These are phyloP conservation scores for Antechinus flavipes DNA, from an alignment of 2,113 vertebrate genomes.

Conservation along the genomic window DNA sequence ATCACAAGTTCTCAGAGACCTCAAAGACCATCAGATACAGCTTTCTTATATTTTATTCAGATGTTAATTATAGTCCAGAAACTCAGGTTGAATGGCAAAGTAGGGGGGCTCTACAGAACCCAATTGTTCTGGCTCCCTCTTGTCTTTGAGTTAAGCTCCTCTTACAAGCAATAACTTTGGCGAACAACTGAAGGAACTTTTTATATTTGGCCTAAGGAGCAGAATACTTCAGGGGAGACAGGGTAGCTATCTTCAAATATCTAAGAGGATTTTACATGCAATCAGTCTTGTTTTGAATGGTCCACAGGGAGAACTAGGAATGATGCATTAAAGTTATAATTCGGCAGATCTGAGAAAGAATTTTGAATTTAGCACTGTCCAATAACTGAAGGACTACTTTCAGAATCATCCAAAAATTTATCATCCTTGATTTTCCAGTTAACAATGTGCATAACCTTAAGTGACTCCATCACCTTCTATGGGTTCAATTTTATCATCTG, in stretches of 20 bases:
- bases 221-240: background rate
- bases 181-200: background rate
- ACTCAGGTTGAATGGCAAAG: background rate
- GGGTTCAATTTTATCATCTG: background rate
- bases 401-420: background rate
- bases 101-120: background rate
- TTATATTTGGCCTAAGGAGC: background rate
- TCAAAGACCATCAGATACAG: background rate
- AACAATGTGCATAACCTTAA: background rate
- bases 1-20: background rate
- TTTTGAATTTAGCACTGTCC: background rate
- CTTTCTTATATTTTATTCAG: background rate
- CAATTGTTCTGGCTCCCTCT: background rate
- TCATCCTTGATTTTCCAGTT: background rate
- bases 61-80: background rate
- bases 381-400: background rate
- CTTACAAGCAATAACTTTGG: background rate
- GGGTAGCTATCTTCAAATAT: background rate
- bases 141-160: background rate
- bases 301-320: background rate
- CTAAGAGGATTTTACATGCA: background rate
- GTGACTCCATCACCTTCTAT: background rate
- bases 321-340: background rate
- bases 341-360: background rate
- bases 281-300: background rate